phyloP scores from a whole-genome alignment of 2,113 vertebrate genomes.

The Camelus bactrianus region DNA sequence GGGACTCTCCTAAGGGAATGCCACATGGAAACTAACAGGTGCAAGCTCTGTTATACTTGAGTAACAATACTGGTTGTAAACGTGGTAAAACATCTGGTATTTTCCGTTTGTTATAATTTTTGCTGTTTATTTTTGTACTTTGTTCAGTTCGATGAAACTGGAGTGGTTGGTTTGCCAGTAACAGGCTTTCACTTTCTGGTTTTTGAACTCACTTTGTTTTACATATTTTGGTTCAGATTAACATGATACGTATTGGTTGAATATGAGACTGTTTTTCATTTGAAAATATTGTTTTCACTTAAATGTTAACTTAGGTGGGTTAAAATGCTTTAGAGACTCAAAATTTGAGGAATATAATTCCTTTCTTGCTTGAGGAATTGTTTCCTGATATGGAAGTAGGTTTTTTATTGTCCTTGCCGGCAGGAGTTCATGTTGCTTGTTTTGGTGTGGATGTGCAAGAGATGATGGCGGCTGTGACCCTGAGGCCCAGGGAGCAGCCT shows the following conservation, averaged over 20 bases:
- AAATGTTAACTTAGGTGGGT: slow-evolving; percentile 58
- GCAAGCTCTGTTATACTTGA: slow-evolving; percentile 49
- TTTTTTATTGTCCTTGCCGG: slow-evolving; percentile 71
- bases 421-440: slow-evolving; percentile 53
- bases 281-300: slow-evolving; percentile 53
- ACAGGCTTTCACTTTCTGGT: slow-evolving; percentile 49
- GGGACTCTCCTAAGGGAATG: slow-evolving; percentile 51
- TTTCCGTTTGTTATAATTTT: slow-evolving; percentile 69
- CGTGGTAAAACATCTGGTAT: slow-evolving; percentile 48
- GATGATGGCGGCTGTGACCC: slow-evolving; percentile 61
- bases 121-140: slow-evolving; percentile 73
- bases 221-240: slow-evolving; percentile 65
- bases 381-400: slow-evolving; percentile 42
- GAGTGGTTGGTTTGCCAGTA: slow-evolving; percentile 47
- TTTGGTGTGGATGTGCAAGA: slow-evolving; percentile 66
- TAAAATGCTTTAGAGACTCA: slow-evolving; percentile 49
- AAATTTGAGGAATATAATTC: slow-evolving; percentile 49
- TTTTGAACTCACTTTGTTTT: slow-evolving; percentile 60
- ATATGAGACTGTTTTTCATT: slow-evolving; percentile 53
- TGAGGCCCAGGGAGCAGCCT: slow-evolving; percentile 64
- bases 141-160: slow-evolving; percentile 62
- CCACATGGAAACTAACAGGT: slow-evolving; percentile 47
- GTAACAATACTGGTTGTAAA: slow-evolving; percentile 60
- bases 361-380: slow-evolving; percentile 58
- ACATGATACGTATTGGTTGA: slow-evolving; percentile 47